Base-by-base conservation (phyloP, 1,140 invertebrate genomes). In the Sinella curviseta region DNA sequence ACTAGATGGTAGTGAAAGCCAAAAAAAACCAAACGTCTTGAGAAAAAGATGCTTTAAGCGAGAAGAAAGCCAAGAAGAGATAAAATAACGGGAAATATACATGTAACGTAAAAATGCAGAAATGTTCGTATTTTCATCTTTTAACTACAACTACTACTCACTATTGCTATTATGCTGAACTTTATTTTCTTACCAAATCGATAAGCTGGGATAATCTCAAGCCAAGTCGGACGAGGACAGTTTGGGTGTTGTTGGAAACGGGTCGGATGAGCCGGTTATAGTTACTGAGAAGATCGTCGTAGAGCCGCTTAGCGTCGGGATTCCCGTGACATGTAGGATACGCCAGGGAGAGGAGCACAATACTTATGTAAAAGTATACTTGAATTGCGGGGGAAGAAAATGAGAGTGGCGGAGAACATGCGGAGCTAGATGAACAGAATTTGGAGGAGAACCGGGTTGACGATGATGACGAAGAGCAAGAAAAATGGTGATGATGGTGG, bases 261-360 rank as follows among this genome's bases (percentile, higher is more conserved):
- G 97, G 97, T 84, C 97, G 89, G 78, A 97, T 97, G 36, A 98
- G 90, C 82, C 96, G 92, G 89, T 99, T 99, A 87, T 99, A 99
- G 88, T 96, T 97, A 84, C 95, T 95, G 77, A 99, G 90, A 60
- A 99, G 89, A 88, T 99, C 97, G 85, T 97, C 95, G 86, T 97
- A 97, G 33, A 97, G 90, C 77, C 95, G 90, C 86, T 97, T 97
- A 0, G 95, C 95, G 85, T 97, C 95, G 0, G 94, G 94, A 89
- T 96, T 96, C 48, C 89, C 89, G 77, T 81, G 65, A 34, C 77
- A 67, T 20, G 74, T 39, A 26, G 76, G 20, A 35, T 36, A 79
- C 34, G 78, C 74, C 33, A 78, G 73, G 17, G 78, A 75, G 73
- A 79, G 78, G 54, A 79, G 74, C 20, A 75, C 78, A 30, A 79